Evolutionary conservation across 2,797 vertebrate species (phyloP).

Genomic region (Scolopax bukidnonensis): DNA sequence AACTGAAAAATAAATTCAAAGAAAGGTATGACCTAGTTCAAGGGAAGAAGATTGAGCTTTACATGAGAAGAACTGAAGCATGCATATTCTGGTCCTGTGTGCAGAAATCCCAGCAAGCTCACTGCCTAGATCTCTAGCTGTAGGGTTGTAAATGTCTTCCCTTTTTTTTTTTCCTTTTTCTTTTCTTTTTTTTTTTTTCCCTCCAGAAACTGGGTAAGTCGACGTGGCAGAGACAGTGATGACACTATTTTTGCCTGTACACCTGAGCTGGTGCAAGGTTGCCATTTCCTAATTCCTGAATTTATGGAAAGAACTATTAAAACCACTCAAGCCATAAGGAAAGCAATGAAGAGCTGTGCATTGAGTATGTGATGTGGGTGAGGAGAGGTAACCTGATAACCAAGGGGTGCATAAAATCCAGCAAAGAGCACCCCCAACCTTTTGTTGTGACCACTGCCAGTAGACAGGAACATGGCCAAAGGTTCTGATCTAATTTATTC

Average conservation of each 20-base stretch:
- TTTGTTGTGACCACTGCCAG: background rate
- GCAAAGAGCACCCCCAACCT: background rate
- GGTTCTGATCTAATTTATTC: background rate
- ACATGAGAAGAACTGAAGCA: background rate
- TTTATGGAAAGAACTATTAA: background rate
- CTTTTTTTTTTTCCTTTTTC: background rate
- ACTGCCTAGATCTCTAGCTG: background rate
- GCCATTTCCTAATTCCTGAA: background rate
- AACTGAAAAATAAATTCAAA: constrained; percentile 1
- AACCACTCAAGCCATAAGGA: background rate
- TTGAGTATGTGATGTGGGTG: background rate
- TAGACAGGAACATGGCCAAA: background rate
- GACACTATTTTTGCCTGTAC: background rate
- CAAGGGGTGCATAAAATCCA: background rate
- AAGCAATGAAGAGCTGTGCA: background rate
- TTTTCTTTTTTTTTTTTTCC: background rate
- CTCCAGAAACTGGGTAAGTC: background rate
- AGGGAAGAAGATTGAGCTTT: constrained; percentile 3
- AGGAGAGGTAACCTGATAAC: background rate
- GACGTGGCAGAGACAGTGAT: background rate
- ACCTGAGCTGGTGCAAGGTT: background rate
- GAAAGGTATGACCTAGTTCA: background rate
- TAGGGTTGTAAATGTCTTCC: background rate
- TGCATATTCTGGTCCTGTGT: background rate
- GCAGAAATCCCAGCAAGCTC: background rate